phyloP scores from a whole-genome alignment of 1,140 invertebrate genomes.

The Wasmannia auropunctata region DNA sequence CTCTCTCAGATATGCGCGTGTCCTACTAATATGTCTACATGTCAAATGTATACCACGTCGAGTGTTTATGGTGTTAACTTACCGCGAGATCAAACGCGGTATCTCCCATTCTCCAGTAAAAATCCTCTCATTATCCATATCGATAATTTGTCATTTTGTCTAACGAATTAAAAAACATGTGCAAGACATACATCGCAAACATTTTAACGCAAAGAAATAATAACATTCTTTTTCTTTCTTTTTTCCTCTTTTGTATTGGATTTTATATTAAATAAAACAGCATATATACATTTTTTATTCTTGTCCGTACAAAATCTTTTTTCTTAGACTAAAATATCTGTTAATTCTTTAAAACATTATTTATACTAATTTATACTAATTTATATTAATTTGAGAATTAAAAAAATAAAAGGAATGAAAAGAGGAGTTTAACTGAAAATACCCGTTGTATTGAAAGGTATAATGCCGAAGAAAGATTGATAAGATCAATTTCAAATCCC shows the following conservation, averaged over 20 bases:
- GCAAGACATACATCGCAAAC: not conserved
- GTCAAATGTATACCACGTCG: slow-evolving; percentile 30
- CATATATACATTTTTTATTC: not conserved
- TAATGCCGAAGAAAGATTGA: not conserved
- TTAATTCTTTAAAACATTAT: not conserved
- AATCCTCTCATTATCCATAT: slow-evolving; percentile 20
- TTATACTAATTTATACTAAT: too few species aligned
- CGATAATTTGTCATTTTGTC: not conserved
- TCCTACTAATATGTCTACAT: slow-evolving; percentile 54
- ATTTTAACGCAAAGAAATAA: not conserved
- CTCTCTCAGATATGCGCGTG: slow-evolving; percentile 42
- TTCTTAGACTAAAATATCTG: not conserved
- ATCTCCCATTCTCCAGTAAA: not conserved
- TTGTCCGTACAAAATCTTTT: not conserved
- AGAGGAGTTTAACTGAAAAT: not conserved
- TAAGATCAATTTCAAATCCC: slow-evolving; percentile 28
- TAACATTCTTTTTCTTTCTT: not conserved
- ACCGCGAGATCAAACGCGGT: slow-evolving; percentile 22
- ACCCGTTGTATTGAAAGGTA: not conserved
- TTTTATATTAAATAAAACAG: not conserved
- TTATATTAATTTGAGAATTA: not conserved
- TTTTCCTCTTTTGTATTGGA: not conserved
- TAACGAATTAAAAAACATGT: not conserved
- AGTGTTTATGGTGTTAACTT: slow-evolving; percentile 43
- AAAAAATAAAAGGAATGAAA: not conserved